These are phyloP conservation scores for Pristionchus entomophagus DNA, from an alignment of 2,888 invertebrate genomes.

Conservation along the genomic window DNA sequence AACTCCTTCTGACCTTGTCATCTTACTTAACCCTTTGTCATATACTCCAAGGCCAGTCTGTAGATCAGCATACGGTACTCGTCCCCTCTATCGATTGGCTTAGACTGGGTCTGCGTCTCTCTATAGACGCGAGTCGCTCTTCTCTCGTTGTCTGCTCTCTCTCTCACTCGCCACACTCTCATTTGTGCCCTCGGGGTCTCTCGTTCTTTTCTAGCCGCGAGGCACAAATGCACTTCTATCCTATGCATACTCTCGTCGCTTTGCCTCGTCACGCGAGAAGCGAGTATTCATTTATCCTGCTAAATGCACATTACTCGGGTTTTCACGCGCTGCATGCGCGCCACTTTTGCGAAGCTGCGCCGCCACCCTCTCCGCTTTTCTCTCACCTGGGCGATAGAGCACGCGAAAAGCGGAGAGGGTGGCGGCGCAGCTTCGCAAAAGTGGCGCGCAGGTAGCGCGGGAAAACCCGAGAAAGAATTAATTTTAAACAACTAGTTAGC, in stretches of 20 bases:
- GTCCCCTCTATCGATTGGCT: not conserved
- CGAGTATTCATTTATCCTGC: not conserved
- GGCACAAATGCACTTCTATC: slow-evolving; percentile 26
- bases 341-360: too few species aligned
- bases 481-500: not conserved
- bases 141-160: slow-evolving; percentile 29
- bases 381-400: too few species aligned
- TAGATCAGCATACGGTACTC: not conserved
- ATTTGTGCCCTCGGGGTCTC: slow-evolving; percentile 1
- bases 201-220: slow-evolving; percentile 8
- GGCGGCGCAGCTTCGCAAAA: too few species aligned
- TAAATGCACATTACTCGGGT: not conserved
- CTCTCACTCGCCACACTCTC: slow-evolving; percentile 30
- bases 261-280: not conserved
- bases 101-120: not conserved
- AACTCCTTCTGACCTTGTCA: not conserved
- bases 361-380: too few species aligned
- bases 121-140: slow-evolving; percentile 32
- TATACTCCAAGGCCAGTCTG: not conserved
- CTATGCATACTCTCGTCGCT: slow-evolving; percentile 18
- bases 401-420: too few species aligned
- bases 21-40: not conserved
- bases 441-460: too few species aligned
- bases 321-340: too few species aligned
- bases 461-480: too few species aligned